phyloP scores from a whole-genome alignment of 1,140 invertebrate genomes.

The Platyura marginata region DNA sequence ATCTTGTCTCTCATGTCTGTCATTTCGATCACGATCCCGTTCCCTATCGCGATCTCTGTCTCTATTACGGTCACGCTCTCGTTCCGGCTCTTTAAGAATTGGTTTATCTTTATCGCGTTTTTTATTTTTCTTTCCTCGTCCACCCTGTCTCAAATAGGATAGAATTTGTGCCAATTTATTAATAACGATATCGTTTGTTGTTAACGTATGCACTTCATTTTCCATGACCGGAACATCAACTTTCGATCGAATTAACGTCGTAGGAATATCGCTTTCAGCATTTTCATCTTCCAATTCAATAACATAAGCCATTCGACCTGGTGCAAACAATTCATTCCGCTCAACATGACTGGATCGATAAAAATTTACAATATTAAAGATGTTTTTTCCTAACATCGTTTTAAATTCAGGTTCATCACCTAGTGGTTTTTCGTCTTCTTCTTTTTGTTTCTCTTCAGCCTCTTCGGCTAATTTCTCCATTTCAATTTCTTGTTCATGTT shows the following conservation, averaged over 20 bases:
- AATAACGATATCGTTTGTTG: conserved; percentile 90
- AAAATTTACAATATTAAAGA: conserved; percentile 45
- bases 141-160: conserved; percentile 75
- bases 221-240: conserved; percentile 66
- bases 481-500: conserved; percentile 69
- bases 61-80: conserved; percentile 6
- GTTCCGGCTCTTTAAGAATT: conserved; percentile 14
- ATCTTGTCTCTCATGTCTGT: conserved; percentile 4
- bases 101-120: conserved; percentile 29
- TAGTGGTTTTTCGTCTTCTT: conserved; percentile 14
- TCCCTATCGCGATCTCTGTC: conserved; percentile 8
- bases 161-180: conserved; percentile 96
- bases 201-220: conserved; percentile 50
- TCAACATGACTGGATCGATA: conserved; percentile 49
- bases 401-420: conserved; percentile 62
- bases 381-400: conserved; percentile 55
- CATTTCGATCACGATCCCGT: conserved; percentile 10
- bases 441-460: conserved; percentile 35
- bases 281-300: conserved; percentile 86
- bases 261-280: conserved; percentile 81
- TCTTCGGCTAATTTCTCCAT: conserved; percentile 45
- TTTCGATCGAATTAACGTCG: conserved; percentile 86
- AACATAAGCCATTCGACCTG: conserved; percentile 94
- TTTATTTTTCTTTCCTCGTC: conserved; percentile 56
- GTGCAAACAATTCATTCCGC: conserved; percentile 87